A percentile compares a stretch with the other conserved stretches of the same genome.
Conservation (phyloP, 2,888 invertebrate genomes). For the Dryadula phaetusa region DNA sequence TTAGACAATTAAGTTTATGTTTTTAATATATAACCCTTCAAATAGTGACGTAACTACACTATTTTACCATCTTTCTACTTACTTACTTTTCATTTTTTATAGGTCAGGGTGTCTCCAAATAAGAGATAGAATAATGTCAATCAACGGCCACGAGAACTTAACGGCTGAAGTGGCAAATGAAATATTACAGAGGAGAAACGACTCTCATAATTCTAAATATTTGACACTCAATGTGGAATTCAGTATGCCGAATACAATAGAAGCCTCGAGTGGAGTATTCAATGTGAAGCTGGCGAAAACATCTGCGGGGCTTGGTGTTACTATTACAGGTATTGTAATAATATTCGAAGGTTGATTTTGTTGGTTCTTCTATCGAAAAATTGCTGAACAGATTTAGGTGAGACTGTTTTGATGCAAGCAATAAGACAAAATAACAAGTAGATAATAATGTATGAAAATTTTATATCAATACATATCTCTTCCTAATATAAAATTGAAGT, state of each 20-base stretch:
- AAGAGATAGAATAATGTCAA: conserved; percentile 92
- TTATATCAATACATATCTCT: too few species aligned
- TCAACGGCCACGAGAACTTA: conserved; percentile 91
- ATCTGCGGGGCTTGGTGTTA: conserved; percentile 93
- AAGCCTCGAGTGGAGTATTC: conserved; percentile 95
- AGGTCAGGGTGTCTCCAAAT: conserved; percentile 90
- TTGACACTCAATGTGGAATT: conserved; percentile 93
- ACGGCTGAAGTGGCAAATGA: conserved; percentile 86
- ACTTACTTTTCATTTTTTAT: not conserved
- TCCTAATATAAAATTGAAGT: too few species aligned
- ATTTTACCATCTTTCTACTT: too few species aligned
- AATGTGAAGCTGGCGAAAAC: conserved; percentile 93
- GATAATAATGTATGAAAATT: too few species aligned
- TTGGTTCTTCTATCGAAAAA: too few species aligned
- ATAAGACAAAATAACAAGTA: too few species aligned
- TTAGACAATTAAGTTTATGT: too few species aligned
- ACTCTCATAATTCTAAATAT: conserved; percentile 85
- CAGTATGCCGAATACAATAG: conserved; percentile 95
- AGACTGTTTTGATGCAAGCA: too few species aligned
- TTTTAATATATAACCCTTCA: too few species aligned
- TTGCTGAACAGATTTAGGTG: too few species aligned
- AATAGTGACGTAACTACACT: too few species aligned
- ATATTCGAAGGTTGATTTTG: too few species aligned
- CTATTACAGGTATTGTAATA: conserved; percentile 94
- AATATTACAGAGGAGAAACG: conserved; percentile 83